Evolutionary conservation across 2,113 vertebrate species (phyloP), one percentile per base, ranked within the genome.

Genomic region (Chaenocephalus aceratus): DNA sequence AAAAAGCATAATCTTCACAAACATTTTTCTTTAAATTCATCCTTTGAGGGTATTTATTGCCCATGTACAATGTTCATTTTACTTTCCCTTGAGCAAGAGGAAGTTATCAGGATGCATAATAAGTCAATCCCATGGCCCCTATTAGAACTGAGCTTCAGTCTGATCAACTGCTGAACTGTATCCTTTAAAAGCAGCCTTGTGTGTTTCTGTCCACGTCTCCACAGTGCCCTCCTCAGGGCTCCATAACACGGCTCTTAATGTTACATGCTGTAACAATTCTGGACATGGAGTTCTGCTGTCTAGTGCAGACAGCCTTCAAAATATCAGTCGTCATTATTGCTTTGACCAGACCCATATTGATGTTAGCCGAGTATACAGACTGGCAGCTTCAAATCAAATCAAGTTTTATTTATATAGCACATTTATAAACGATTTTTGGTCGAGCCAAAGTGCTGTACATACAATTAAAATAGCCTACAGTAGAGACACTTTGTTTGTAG

Each of bases 211-310:
- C 46, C 71, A 83, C 21, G 84, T 85, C 88, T 91, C 91, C 89
- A 91, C 92, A 93, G 80, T 90, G 91, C 91, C 92, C 90, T 85
- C 92, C 83, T 79, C 89, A 93, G 92, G 88, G 45, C 87, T 83
- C 63, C 73, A 57, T 41, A 11, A 30, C 86, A 51, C 60, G 59
- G 14, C 66, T 63, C 61, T 44, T 49, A 48, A 44, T 18, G 18
- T 26, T 34, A 6, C 44, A 53, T 53, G 21, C 75, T 75, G 58
- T 14, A 51, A 49, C 73, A 64, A 48, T 10, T 45, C 62, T 70
- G 49, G 44, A 72, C 67, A n/a, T 23, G 45, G n/a, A 57, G 58
- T 48, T 5, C 8, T 34, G 62, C 10, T 64, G 70, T 26, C 60
- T 23, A n/a, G 9, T 51, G 51, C 73, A 75, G 61, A 56, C 58